These are phyloP conservation scores for Pipistrellus pipistrellus DNA, from an alignment of 2,797 vertebrate genomes.

Conservation along the genomic window DNA sequence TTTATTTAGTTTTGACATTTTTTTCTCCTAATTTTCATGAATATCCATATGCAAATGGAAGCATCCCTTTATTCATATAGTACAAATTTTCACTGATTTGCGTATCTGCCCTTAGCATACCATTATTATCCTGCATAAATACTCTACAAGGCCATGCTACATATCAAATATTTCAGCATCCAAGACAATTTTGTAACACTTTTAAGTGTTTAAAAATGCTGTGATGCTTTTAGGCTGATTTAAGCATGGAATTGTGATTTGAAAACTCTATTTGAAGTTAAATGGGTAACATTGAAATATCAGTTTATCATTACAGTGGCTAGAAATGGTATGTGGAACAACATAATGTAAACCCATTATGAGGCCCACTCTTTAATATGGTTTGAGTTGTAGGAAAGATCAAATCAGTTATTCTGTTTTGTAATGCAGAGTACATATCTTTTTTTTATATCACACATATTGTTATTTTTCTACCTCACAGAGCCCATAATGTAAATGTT, in stretches of 20 bases:
- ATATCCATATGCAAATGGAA: constrained; percentile 83
- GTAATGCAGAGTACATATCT: background rate
- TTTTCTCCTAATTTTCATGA: constrained; percentile 78
- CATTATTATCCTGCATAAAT: constrained; percentile 72
- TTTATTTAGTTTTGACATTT: constrained; percentile 89
- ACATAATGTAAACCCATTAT: background rate
- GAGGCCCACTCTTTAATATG: background rate
- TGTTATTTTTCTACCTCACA: background rate
- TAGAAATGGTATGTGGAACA: constrained; percentile 27
- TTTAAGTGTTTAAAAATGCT: constrained; percentile 59
- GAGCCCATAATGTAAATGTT: constrained; percentile 2
- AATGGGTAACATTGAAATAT: constrained; percentile 2
- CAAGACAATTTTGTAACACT: constrained; percentile 35
- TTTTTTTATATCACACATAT: background rate
- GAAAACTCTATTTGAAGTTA: constrained; percentile 58
- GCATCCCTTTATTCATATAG: constrained; percentile 60
- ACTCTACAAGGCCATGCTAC: constrained; percentile 33
- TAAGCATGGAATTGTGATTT: constrained; percentile 44
- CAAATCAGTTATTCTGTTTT: constrained; percentile 21
- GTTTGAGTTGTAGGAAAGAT: background rate
- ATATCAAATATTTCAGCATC: constrained; percentile 28
- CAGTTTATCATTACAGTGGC: background rate
- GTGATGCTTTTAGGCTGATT: constrained; percentile 52
- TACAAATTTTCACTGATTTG: constrained; percentile 63
- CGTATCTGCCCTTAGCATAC: constrained; percentile 51